These are phyloP conservation scores for Pseudorasbora parva DNA, from an alignment of 2,113 vertebrate species.

Conservation along the genomic window DNA sequence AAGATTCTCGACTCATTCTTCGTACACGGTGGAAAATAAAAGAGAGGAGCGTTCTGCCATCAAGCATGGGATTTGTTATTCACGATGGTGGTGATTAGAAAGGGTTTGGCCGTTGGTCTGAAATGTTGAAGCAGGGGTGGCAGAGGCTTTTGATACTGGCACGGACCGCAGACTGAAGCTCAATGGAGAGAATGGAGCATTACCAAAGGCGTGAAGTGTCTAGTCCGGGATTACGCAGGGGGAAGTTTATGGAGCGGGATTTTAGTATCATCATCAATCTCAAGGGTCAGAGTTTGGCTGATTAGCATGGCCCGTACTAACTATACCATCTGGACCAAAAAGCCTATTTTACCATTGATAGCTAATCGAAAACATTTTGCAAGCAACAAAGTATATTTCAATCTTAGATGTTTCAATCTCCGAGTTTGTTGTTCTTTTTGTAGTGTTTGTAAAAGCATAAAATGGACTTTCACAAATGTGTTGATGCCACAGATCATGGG, in stretches of 20 bases:
- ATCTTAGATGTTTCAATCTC: background rate
- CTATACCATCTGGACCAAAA: background rate
- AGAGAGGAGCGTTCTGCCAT: constrained; percentile 67
- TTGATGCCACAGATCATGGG: background rate
- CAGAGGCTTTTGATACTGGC: constrained; percentile 36
- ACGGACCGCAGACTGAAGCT: constrained; percentile 53
- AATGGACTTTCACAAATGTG: background rate
- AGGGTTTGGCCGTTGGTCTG: constrained; percentile 27
- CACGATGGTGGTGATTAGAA: constrained; percentile 59
- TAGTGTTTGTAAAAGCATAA: background rate
- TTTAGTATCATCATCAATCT: background rate
- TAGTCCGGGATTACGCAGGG: constrained; percentile 49
- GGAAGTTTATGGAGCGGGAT: background rate
- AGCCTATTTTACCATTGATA: background rate
- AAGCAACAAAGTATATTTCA: background rate
- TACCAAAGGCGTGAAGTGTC: constrained; percentile 59
- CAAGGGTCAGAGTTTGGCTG: background rate
- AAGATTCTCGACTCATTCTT: constrained; percentile 78
- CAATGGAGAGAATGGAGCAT: constrained; percentile 62
- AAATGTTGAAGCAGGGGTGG: constrained; percentile 35
- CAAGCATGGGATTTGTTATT: constrained; percentile 66
- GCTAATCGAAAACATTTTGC: background rate
- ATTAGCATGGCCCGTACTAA: background rate
- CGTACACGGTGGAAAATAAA: constrained; percentile 71
- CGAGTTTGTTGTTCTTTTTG: background rate